Evolutionary conservation across 1,140 invertebrate genomes (phyloP), one percentile per base, ranked within the genome.

Genomic region (Papilio xuthus): DNA sequence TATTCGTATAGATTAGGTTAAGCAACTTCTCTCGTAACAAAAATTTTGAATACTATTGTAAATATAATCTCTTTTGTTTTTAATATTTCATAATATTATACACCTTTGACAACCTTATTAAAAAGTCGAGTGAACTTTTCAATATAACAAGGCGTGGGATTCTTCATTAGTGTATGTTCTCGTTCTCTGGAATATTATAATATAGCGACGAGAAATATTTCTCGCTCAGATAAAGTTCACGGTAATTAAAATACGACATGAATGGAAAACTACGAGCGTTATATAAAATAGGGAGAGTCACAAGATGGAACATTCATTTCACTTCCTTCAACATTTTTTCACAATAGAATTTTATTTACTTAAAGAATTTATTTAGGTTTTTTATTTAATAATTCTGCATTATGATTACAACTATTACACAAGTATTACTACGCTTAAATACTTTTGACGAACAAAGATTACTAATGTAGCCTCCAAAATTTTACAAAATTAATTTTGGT

Each of bases 221-320:
- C 60, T 67, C 23, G 60, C 60, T 67, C 60, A 67, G 60, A 67
- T 67, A 67, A 67, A 67, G 60, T 67, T 67, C 60, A 67, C 60
- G 60, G 60, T 28, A 67, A 67, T 67, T 67, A 67, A 67, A 67
- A 67, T 67, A 67, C 60, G 60, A 67, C 60, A 67, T 67, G 60
- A 67, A 67, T 67, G 26, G 60, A 15, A 26, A 67, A 67, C 60
- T 67, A 18, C 60, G 13, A 67, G 60, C 60, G 13, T 67, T 15
- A 67, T 67, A 26, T 63, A 67, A 67, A 67, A 67, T 13, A 67
- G 4, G 23, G 4, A 15, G 60, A 63, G 28, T 67, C 26, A 67
- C 60, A 67, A 67, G 60, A 67, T 28, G 32, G 12, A 67, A 67
- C 20, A 60, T 67, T 67, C 60, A 67, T 67, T 15, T 67, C 60